phyloP scores from a whole-genome alignment of 1,140 invertebrate species.

The Tetramorium simillimum region DNA sequence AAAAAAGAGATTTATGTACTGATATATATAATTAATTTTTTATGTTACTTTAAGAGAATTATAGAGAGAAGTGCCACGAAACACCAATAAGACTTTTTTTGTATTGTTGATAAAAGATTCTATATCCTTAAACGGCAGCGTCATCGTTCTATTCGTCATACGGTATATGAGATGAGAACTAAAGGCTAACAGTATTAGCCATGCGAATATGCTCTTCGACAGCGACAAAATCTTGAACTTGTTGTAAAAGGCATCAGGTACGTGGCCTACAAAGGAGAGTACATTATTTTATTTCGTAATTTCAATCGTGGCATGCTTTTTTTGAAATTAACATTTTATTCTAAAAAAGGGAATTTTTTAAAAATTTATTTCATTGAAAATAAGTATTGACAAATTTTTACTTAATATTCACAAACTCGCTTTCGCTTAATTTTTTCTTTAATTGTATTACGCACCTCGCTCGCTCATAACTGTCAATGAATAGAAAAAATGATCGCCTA shows the following conservation, averaged over 20 bases:
- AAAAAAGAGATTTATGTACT: not conserved
- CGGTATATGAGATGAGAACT: constrained; percentile 70
- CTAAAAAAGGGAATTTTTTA: not conserved
- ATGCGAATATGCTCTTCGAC: constrained; percentile 70
- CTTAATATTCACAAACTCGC: not conserved
- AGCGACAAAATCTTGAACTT: constrained; percentile 68
- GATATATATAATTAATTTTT: not conserved
- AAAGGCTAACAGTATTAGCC: constrained; percentile 70
- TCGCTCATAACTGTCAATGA: constrained; percentile 65
- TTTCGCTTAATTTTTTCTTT: constrained; percentile 1
- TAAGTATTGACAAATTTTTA: not conserved
- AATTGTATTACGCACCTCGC: constrained; percentile 67
- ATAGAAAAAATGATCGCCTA: constrained; percentile 75
- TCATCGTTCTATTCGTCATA: constrained; percentile 65
- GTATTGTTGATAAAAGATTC: constrained; percentile 67
- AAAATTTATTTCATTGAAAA: not conserved
- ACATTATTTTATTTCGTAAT: not conserved
- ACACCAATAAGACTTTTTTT: constrained; percentile 63
- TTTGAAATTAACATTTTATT: not conserved
- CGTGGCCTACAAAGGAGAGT: constrained; percentile 60
- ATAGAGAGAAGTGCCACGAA: constrained; percentile 53
- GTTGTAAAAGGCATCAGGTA: constrained; percentile 54
- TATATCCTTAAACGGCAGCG: constrained; percentile 67
- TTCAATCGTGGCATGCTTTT: not conserved
- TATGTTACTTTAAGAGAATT: not conserved